Conservation (phyloP, 2,888 invertebrate genomes). For the Pristionchus maxplancki region DNA sequence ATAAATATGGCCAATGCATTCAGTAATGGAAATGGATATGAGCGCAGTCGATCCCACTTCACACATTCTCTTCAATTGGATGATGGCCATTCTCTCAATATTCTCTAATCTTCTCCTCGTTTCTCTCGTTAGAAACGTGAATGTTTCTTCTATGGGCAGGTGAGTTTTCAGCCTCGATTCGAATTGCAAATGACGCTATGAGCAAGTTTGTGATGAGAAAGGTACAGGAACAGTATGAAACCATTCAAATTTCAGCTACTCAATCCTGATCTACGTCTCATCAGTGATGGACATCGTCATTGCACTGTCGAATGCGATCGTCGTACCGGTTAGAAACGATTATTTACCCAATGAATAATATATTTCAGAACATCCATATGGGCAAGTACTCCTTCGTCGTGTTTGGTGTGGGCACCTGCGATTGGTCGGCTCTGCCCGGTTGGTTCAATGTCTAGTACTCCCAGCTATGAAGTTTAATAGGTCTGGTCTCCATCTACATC, state of each 20-base stretch:
- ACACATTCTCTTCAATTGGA: constrained; percentile 18
- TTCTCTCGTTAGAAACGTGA: background rate
- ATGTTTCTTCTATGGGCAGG: constrained; percentile 21
- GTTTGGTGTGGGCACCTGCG: constrained; percentile 15
- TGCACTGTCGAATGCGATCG: constrained; percentile 29
- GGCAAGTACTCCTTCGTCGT: constrained; percentile 43
- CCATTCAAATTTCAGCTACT: constrained; percentile 3
- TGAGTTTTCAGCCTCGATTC: background rate
- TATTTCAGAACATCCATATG: constrained; percentile 48
- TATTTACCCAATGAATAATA: background rate
- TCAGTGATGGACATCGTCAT: constrained; percentile 27
- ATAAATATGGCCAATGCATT: background rate
- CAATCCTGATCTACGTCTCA: background rate
- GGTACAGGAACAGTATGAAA: too few relatives aligned
- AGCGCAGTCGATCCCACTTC: background rate
- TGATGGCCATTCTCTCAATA: background rate
- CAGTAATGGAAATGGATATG: background rate
- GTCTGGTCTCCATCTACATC: constrained; percentile 42
- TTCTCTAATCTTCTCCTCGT: constrained; percentile 8
- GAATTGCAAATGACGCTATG: background rate
- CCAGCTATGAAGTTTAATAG: too few relatives aligned
- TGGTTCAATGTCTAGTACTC: background rate
- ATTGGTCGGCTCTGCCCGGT: constrained; percentile 8
- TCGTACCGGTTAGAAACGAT: constrained; percentile 34
- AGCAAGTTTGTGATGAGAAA: background rate